Evolutionary conservation across 2,113 vertebrate genomes (phyloP).

Genomic region (Phasianus colchicus): DNA sequence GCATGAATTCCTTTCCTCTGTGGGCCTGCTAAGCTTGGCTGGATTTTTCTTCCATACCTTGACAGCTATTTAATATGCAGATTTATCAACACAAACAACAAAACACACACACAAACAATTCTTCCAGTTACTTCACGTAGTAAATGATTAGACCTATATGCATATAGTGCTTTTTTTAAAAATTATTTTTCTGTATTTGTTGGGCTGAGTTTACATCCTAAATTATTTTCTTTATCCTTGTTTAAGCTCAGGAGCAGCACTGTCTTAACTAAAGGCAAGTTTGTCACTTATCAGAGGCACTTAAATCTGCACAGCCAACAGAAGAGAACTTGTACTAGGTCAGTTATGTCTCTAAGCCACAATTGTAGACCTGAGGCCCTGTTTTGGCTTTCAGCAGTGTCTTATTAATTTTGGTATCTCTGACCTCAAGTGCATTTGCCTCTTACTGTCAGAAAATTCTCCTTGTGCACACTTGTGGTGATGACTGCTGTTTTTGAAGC

Average conservation of each 20-base stretch:
- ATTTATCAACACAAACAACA: neutral
- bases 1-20: neutral
- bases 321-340: neutral
- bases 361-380: neutral
- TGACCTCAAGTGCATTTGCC: neutral
- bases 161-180: neutral
- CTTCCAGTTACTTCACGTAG: neutral
- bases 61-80: neutral
- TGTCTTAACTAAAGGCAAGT: neutral
- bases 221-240: neutral
- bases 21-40: neutral
- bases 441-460: neutral
- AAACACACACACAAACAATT: neutral
- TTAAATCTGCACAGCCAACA: neutral
- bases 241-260: neutral
- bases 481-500: neutral
- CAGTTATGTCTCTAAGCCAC: neutral
- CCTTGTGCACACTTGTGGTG: fast-evolving
- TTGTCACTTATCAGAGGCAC: neutral
- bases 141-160: neutral
- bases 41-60: neutral
- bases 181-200: neutral
- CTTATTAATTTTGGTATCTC: slow-evolving; percentile 4
- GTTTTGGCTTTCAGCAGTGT: neutral
- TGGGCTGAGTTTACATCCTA: neutral